Percentiles rank a stretch among this genome's conserved stretches.
phyloP scores from a whole-genome alignment of 1,140 invertebrate genomes.

The Argopecten irradians region DNA sequence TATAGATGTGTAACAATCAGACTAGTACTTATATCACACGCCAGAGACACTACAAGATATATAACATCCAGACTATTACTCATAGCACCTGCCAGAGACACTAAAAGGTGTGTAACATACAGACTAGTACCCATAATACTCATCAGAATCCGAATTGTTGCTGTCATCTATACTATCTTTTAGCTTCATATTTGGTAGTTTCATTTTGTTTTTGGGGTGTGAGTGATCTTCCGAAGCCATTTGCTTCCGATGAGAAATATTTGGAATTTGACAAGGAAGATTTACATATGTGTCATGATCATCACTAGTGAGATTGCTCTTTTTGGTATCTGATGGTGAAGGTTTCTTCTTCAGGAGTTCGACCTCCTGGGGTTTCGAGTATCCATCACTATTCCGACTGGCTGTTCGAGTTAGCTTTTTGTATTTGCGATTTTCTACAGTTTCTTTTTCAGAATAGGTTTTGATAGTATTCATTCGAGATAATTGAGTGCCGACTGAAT shows the following conservation, averaged over 20 bases:
- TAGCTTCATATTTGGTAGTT: not conserved
- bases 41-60: no score
- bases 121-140: no score
- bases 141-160: not conserved
- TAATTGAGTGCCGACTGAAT: not conserved
- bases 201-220: not conserved
- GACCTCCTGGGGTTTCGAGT: not conserved
- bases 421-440: not conserved
- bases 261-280: not conserved
- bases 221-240: not conserved
- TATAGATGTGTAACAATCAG: no score
- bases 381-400: not conserved
- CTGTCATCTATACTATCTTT: not conserved
- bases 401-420: not conserved
- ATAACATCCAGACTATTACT: no score
- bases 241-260: not conserved
- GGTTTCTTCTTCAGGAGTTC: not conserved
- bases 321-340: not conserved
- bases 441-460: not conserved
- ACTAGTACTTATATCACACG: no score
- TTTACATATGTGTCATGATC: not conserved
- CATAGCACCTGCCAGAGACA: no score
- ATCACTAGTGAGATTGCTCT: not conserved
- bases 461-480: not conserved
- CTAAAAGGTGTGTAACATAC: no score